These are phyloP conservation scores for Malaclemys terrapin DNA, from an alignment of 2,113 vertebrate genomes.

Conservation along the genomic window DNA sequence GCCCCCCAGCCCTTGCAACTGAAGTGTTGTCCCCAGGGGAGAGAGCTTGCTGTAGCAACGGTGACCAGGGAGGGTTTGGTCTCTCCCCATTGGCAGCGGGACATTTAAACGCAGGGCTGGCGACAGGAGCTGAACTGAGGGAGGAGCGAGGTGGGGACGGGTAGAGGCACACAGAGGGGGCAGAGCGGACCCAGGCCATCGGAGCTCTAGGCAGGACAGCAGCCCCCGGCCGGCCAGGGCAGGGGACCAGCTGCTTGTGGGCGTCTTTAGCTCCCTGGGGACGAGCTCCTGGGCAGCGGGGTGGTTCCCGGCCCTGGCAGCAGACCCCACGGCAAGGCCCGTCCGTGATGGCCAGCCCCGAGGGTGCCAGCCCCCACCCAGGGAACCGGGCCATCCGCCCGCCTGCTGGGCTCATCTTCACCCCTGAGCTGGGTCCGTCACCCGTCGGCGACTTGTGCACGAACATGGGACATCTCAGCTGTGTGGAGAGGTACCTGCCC, in stretches of 20 bases:
- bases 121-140: neutral
- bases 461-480: constrained; percentile 49
- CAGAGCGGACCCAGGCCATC: neutral
- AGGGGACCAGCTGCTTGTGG: neutral
- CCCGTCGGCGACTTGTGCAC: constrained; percentile 55
- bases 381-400: neutral
- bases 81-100: neutral
- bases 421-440: constrained; percentile 37
- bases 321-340: neutral
- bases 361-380: too few species aligned
- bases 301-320: too few species aligned
- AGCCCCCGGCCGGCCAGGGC: neutral
- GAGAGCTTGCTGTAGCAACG: constrained; percentile 36
- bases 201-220: neutral
- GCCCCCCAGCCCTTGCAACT: neutral
- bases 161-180: too few species aligned
- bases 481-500: constrained; percentile 50
- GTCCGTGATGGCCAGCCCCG: neutral
- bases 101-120: neutral
- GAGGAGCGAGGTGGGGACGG: too few species aligned
- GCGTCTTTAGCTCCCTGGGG: neutral
- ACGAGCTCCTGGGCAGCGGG: too few species aligned
- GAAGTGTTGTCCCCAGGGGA: neutral
- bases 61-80: neutral
- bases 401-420: neutral